Conservation (phyloP, 2,797 vertebrate genomes). For the Paramormyrops hopkinsi region DNA sequence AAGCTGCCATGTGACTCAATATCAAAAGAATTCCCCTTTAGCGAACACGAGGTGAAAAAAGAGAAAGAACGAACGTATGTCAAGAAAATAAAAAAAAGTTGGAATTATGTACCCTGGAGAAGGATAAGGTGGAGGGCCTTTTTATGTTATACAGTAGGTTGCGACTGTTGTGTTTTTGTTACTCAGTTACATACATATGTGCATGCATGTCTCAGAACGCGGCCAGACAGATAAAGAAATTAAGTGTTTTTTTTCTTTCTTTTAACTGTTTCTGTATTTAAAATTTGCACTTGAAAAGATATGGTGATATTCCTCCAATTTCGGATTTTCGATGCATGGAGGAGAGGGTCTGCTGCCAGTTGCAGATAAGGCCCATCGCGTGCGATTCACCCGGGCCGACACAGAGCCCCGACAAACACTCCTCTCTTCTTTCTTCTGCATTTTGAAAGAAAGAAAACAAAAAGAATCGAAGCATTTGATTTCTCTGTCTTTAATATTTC, state of each 20-base stretch:
- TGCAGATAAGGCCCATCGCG: constrained; percentile 21
- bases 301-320: constrained; percentile 21
- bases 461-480: constrained; percentile 27
- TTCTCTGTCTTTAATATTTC: constrained; percentile 28
- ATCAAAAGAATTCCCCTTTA: constrained; percentile 24
- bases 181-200: constrained; percentile 9
- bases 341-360: constrained; percentile 22
- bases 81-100: constrained; percentile 12
- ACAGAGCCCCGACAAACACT: constrained; percentile 21
- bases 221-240: neutral
- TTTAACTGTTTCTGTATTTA: constrained; percentile 20
- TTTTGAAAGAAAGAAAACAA: constrained; percentile 22
- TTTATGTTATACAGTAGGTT: neutral
- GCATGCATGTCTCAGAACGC: neutral
- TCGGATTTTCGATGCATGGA: constrained; percentile 24
- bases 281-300: constrained; percentile 25
- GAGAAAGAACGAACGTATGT: neutral
- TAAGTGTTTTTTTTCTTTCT: neutral
- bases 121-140: neutral
- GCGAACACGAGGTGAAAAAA: neutral
- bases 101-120: neutral
- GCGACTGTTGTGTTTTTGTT: neutral
- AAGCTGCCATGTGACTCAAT: neutral
- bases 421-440: neutral
- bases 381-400: constrained; percentile 19